Evolutionary conservation across 2,797 vertebrate genomes (phyloP).

Genomic region (Microctenopoma lineatum): DNA sequence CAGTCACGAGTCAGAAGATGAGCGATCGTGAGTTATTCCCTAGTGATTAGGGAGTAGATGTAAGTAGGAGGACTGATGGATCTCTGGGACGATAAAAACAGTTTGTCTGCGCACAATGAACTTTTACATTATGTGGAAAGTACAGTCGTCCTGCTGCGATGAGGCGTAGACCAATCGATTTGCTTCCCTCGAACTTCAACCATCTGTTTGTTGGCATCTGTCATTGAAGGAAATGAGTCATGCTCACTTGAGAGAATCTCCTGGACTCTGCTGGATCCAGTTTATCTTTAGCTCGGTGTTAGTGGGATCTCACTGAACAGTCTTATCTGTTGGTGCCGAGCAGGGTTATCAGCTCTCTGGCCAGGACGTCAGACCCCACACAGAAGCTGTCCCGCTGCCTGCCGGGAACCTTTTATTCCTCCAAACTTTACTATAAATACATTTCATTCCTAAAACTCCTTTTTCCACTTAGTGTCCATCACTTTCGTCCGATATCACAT

Average conservation of each 20-base stretch:
- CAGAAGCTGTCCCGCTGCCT: constrained; percentile 26
- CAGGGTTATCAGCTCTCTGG: constrained; percentile 71
- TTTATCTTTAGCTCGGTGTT: constrained; percentile 71
- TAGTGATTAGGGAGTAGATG: constrained; percentile 2
- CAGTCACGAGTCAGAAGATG: background rate
- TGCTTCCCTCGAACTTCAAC: constrained; percentile 31
- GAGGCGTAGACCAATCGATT: constrained; percentile 4
- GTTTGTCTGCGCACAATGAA: background rate
- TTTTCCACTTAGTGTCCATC: constrained; percentile 17
- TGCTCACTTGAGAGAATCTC: constrained; percentile 36
- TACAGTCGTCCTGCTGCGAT: background rate
- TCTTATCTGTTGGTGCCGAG: constrained; percentile 73
- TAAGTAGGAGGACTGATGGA: background rate
- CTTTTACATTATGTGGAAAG: constrained; percentile 7
- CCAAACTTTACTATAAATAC: constrained; percentile 8
- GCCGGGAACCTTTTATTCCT: constrained; percentile 8
- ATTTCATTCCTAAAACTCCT: constrained; percentile 13
- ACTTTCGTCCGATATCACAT: constrained; percentile 28
- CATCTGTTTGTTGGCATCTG: constrained; percentile 56
- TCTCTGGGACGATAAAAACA: background rate
- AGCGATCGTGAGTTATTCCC: constrained; percentile 3
- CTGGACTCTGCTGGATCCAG: constrained; percentile 56
- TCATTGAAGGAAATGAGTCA: constrained; percentile 62
- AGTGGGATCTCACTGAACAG: constrained; percentile 62
- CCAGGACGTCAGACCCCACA: constrained; percentile 67